Evolutionary conservation across 2,113 vertebrate species (phyloP).

Genomic region (Rhea pennata): DNA sequence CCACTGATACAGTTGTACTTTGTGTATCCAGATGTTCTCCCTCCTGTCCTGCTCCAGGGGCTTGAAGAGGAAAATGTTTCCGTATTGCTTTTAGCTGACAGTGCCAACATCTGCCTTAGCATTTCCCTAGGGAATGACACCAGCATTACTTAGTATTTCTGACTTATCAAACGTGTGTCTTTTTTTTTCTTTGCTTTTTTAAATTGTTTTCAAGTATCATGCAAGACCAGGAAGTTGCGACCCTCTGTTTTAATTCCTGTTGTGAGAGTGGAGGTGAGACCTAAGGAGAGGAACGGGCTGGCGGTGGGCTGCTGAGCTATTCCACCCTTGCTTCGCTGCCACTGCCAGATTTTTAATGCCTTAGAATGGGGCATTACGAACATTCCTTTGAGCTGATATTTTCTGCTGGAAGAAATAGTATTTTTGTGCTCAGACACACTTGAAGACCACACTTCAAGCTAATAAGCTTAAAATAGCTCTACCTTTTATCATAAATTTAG

Average conservation of each 20-base stretch:
- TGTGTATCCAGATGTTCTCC: conserved; percentile 36
- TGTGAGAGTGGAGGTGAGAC: neutral
- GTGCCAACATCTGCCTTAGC: conserved; percentile 41
- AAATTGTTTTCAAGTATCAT: neutral
- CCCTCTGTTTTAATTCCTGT: neutral
- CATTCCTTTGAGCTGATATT: neutral
- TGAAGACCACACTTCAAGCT: neutral
- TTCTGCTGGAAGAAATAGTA: neutral
- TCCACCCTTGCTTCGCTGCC: too few species aligned
- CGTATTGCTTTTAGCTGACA: neutral
- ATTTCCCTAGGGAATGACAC: conserved; percentile 7
- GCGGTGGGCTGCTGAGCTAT: neutral
- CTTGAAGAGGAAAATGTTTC: neutral
- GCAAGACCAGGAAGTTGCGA: neutral
- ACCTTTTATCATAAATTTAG: neutral
- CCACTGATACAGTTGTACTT: neutral
- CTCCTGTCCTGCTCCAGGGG: neutral
- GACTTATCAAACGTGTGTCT: neutral
- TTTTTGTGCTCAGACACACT: neutral
- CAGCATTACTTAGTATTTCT: conserved; percentile 15
- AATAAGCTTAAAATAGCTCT: neutral
- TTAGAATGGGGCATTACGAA: neutral
- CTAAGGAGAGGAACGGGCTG: neutral
- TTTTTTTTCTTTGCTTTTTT: neutral
- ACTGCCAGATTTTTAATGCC: neutral